Conservation (phyloP, 2,888 invertebrate species). For the Diplazon laetatorius region DNA sequence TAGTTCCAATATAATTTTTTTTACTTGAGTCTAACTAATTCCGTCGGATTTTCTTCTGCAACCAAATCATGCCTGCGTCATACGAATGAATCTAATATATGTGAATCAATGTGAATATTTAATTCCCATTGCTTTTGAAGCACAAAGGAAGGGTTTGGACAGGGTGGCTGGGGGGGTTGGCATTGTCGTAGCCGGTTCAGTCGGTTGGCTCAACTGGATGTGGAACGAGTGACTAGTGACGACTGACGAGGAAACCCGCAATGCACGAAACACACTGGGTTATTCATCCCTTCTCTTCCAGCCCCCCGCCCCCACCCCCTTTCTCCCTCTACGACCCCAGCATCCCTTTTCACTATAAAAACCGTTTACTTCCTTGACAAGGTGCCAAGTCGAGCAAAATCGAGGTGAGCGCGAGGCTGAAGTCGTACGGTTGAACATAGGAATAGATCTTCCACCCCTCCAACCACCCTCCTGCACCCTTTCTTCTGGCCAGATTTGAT, state of each 20-base stretch:
- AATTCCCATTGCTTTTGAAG: neutral
- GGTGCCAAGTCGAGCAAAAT: slow-evolving; percentile 49
- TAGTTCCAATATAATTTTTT: too few relatives aligned
- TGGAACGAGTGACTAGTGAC: slow-evolving; percentile 49
- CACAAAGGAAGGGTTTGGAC: neutral
- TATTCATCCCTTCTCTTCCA: neutral
- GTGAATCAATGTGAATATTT: slow-evolving; percentile 42
- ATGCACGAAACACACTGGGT: neutral
- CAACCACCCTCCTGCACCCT: neutral
- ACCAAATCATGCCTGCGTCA: too few relatives aligned
- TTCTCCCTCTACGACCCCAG: too few relatives aligned
- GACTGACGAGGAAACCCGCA: slow-evolving; percentile 20
- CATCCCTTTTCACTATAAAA: slow-evolving; percentile 41
- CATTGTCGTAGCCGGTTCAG: slow-evolving; percentile 20
- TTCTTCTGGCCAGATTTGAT: slow-evolving; percentile 42
- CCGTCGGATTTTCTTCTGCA: too few relatives aligned
- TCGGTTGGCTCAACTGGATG: slow-evolving; percentile 8
- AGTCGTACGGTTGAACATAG: slow-evolving; percentile 4
- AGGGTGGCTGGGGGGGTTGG: too few relatives aligned
- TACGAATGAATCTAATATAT: too few relatives aligned
- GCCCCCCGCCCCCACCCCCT: neutral
- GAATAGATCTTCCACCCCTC: slow-evolving; percentile 4
- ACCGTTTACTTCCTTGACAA: slow-evolving; percentile 60
- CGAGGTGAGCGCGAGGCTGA: slow-evolving; percentile 21
- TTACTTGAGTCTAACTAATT: too few relatives aligned